Percentiles rank a stretch among this genome's conserved stretches.
These are phyloP conservation scores for Girardia tigrina DNA, from an alignment of 2,888 invertebrate genomes.

Conservation along the genomic window DNA sequence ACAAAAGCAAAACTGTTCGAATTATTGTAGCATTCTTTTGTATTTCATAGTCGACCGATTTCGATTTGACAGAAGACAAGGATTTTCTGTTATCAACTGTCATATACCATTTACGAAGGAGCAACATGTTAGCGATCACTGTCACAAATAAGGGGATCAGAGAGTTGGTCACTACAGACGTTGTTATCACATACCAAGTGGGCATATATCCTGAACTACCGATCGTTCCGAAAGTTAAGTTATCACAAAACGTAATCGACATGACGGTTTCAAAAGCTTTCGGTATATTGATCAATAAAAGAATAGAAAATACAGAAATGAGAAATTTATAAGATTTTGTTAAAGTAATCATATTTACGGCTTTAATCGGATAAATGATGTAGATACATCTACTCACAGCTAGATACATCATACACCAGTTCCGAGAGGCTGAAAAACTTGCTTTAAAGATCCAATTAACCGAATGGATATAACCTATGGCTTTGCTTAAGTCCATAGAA, in stretches of 20 bases:
- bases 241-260: background rate
- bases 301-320: no score
- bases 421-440: constrained; percentile 11
- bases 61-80: background rate
- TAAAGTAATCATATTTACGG: background rate
- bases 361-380: constrained; percentile 13
- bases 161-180: background rate
- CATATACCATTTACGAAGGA: constrained; percentile 9
- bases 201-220: constrained; percentile 24
- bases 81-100: background rate
- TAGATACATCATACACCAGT: constrained; percentile 27
- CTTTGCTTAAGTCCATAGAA: background rate
- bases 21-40: background rate
- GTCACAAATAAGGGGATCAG: background rate
- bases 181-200: background rate
- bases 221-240: background rate
- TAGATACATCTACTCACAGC: constrained; percentile 24
- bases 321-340: background rate
- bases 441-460: constrained; percentile 28
- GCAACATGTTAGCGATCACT: background rate
- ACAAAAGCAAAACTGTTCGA: constrained; percentile 8
- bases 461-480: background rate
- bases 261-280: constrained; percentile 2
- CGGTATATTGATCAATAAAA: background rate
- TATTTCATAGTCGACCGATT: background rate